Evolutionary conservation across 2,797 vertebrate genomes (phyloP).

Genomic region (Mareca strepera): DNA sequence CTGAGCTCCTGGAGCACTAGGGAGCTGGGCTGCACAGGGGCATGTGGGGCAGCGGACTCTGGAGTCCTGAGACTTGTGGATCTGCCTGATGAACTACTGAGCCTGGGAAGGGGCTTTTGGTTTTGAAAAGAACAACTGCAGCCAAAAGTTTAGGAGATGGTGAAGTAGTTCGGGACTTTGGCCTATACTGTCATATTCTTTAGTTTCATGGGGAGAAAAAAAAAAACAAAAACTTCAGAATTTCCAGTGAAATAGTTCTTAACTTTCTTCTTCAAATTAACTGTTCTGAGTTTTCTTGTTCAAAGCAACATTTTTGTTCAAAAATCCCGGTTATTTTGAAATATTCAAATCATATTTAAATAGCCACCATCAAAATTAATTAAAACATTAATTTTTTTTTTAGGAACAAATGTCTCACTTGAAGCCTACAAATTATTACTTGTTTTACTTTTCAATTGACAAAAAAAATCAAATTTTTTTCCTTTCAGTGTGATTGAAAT

Average conservation of each 20-base stretch:
- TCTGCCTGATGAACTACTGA: not conserved
- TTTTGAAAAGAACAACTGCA: not conserved
- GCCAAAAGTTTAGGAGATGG: not conserved
- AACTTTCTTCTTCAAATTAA: not conserved
- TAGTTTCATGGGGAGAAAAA: not conserved
- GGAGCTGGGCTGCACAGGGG: not conserved
- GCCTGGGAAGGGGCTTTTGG: not conserved
- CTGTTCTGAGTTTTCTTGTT: not conserved
- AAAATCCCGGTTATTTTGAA: not conserved
- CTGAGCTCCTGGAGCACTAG: not conserved
- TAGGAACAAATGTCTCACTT: not conserved
- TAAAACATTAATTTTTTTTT: not conserved
- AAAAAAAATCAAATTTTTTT: not conserved
- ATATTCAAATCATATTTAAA: not conserved
- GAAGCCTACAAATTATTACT: constrained; percentile 3
- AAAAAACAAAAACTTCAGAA: not conserved
- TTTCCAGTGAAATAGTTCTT: not conserved
- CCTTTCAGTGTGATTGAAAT: constrained; percentile 31
- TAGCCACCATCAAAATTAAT: not conserved
- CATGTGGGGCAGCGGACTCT: not conserved
- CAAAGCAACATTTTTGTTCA: not conserved
- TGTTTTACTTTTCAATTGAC: constrained; percentile 5
- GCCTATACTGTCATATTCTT: not conserved
- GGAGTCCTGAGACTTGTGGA: not conserved
- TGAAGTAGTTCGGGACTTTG: not conserved